Evolutionary conservation across 2,888 invertebrate genomes (phyloP).

Genomic region (Ctena decussata): DNA sequence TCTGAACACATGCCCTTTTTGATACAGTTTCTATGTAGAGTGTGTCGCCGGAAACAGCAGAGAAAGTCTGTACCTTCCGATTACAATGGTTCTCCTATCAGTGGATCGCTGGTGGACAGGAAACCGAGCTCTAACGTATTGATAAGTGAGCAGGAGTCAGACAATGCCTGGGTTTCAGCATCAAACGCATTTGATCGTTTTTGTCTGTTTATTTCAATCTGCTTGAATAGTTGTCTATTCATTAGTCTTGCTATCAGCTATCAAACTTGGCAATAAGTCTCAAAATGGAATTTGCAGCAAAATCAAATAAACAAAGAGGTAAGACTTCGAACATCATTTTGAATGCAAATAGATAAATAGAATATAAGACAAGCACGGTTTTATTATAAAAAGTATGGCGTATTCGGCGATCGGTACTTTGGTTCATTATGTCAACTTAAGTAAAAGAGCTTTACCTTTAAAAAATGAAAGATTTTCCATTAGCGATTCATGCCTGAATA

Average conservation of each 20-base stretch:
- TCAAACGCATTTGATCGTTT: conserved; percentile 60
- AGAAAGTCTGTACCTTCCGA: neutral
- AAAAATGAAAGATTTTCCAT: too few relatives aligned
- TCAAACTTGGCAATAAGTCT: too few relatives aligned
- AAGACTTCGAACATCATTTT: too few relatives aligned
- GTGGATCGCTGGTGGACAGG: neutral
- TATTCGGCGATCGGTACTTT: too few relatives aligned
- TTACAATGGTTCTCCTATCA: neutral
- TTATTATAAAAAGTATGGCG: too few relatives aligned
- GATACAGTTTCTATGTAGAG: conserved; percentile 13
- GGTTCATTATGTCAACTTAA: too few relatives aligned
- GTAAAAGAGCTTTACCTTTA: too few relatives aligned
- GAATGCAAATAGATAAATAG: too few relatives aligned
- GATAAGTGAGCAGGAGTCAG: neutral
- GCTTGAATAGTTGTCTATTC: neutral
- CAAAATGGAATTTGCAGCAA: too few relatives aligned
- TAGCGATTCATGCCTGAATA: too few relatives aligned
- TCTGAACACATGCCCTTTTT: conserved; percentile 31
- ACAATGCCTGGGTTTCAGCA: conserved; percentile 58
- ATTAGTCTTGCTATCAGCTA: neutral
- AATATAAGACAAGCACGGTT: too few relatives aligned
- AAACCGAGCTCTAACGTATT: neutral
- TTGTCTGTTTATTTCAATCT: conserved; percentile 35
- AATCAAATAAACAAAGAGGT: too few relatives aligned
- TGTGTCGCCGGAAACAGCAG: conserved; percentile 18